Evolutionary conservation across 2,797 vertebrate genomes (phyloP).

Genomic region (Ptychobarbus kaznakovi): DNA sequence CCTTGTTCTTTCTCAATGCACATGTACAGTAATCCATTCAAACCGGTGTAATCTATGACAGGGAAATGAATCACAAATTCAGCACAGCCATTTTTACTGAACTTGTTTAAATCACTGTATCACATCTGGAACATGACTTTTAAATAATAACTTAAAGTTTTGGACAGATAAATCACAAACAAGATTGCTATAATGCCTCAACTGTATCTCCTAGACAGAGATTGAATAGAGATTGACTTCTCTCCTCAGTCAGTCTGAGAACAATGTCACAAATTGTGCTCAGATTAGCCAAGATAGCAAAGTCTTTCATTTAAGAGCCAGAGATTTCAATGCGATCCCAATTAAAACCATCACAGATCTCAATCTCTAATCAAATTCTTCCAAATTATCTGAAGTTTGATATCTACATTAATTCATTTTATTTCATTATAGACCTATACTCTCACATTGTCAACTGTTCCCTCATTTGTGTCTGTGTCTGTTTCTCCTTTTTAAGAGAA

Average conservation of each 20-base stretch:
- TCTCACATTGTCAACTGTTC: neutral
- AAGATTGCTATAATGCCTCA: neutral
- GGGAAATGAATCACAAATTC: conserved; percentile 39
- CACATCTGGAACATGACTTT: neutral
- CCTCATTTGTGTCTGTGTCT: neutral
- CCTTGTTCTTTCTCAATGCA: conserved; percentile 27
- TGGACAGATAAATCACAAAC: conserved; percentile 30
- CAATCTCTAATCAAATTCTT: neutral
- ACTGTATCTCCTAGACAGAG: conserved; percentile 17
- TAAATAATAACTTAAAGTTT: neutral
- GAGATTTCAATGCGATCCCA: conserved; percentile 44
- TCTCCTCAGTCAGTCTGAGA: conserved; percentile 1
- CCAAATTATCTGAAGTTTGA: neutral
- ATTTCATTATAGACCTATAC: neutral
- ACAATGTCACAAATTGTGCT: conserved; percentile 20
- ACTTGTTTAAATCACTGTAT: conserved; percentile 13
- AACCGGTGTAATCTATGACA: conserved; percentile 63
- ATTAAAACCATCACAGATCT: conserved; percentile 34
- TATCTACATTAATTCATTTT: neutral
- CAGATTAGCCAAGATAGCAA: conserved; percentile 15
- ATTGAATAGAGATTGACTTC: neutral
- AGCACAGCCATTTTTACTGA: neutral
- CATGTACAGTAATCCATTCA: conserved; percentile 69
- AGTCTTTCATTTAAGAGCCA: conserved; percentile 53
- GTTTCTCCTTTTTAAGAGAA: neutral